Conservation (phyloP, 2,888 invertebrate species). For the Dermolepida albohirtum region DNA sequence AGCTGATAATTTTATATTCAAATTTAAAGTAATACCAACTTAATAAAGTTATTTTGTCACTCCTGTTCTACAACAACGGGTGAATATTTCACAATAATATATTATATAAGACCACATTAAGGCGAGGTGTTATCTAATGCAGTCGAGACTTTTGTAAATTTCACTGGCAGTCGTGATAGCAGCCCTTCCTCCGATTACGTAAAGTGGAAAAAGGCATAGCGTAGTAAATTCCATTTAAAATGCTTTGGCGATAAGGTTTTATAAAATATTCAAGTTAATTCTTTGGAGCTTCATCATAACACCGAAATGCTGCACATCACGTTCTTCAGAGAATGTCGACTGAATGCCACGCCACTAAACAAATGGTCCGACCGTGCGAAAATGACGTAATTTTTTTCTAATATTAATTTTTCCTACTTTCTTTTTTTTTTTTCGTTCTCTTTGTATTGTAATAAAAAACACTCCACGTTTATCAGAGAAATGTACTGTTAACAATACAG, state of each 20-base stretch:
- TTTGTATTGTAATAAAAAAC: constrained; percentile 43
- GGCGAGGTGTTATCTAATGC: constrained; percentile 58
- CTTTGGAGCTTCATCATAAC: constrained; percentile 48
- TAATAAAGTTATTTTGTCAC: background rate
- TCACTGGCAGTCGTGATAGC: constrained; percentile 59
- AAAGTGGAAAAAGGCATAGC: constrained; percentile 55
- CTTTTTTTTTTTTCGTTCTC: constrained; percentile 23
- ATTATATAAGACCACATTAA: constrained; percentile 60
- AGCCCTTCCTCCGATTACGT: constrained; percentile 56
- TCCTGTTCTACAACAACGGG: constrained; percentile 50
- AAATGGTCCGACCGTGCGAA: constrained; percentile 48
- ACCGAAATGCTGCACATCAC: constrained; percentile 1
- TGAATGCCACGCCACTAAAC: constrained; percentile 37
- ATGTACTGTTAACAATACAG: constrained; percentile 30
- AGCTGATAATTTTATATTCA: no score
- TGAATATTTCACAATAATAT: constrained; percentile 59
- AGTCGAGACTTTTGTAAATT: constrained; percentile 58
- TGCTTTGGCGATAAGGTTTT: constrained; percentile 62
- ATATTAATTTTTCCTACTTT: constrained; percentile 49
- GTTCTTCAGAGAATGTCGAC: constrained; percentile 9
- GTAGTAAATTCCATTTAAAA: constrained; percentile 63
- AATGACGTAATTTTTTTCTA: constrained; percentile 50
- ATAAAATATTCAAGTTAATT: constrained; percentile 63
- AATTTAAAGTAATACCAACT: background rate
- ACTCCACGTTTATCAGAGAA: constrained; percentile 44